phyloP scores from a whole-genome alignment of 2,113 vertebrate species.

The Gymnorhina tibicen region DNA sequence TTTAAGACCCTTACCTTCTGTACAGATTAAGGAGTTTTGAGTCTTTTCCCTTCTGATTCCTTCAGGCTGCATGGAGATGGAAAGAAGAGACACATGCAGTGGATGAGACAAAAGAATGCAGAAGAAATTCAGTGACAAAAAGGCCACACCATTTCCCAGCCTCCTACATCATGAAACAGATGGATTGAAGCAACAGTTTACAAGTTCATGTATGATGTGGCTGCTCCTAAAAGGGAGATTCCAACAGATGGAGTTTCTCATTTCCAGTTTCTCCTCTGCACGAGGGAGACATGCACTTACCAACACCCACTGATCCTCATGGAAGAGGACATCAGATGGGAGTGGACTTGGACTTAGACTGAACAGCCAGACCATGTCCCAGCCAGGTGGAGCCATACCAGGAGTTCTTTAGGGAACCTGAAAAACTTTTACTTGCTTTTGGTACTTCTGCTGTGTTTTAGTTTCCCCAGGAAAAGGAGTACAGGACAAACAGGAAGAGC shows the following conservation, averaged over 20 bases:
- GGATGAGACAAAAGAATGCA: neutral
- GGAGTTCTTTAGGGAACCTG: neutral
- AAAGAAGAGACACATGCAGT: neutral
- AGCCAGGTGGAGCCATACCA: neutral
- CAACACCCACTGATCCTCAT: neutral
- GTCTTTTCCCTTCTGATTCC: slow-evolving; percentile 59
- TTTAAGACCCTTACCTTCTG: slow-evolving; percentile 9
- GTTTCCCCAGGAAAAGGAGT: neutral
- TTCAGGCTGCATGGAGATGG: slow-evolving; percentile 39
- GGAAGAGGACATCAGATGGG: neutral
- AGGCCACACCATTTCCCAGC: rapidly evolving
- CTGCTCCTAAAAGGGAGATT: neutral
- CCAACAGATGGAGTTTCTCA: neutral
- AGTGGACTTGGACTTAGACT: neutral
- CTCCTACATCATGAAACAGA: neutral
- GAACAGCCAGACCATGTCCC: neutral
- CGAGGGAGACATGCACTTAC: neutral
- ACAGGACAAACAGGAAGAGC: neutral
- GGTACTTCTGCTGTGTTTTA: neutral
- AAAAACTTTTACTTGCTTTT: neutral
- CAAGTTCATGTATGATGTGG: neutral
- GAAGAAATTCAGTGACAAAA: neutral
- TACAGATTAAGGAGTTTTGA: slow-evolving; percentile 53
- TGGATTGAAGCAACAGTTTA: neutral
- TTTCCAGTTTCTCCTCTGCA: neutral